A percentile compares a stretch with the other conserved stretches of the same genome.
These are phyloP conservation scores for Mastomys coucha DNA, from an alignment of 2,113 vertebrate species.

Conservation along the genomic window DNA sequence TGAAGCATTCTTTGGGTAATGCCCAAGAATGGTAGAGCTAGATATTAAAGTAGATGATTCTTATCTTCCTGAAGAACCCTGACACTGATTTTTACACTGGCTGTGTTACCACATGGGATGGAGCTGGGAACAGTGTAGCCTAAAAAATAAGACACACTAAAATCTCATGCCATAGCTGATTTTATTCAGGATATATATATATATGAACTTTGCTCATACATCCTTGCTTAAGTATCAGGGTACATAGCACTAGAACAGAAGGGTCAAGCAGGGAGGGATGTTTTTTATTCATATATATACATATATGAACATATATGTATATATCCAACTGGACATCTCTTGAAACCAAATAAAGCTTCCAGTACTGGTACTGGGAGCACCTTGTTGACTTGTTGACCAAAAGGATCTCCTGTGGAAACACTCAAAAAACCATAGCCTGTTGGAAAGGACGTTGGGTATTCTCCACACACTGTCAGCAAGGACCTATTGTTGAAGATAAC, in stretches of 20 bases:
- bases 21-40: background rate
- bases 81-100: background rate
- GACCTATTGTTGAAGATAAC: background rate
- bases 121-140: background rate
- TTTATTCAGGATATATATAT: no score
- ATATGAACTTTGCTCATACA: no score
- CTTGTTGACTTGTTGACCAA: background rate
- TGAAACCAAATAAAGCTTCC: background rate
- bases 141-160: background rate
- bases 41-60: background rate
- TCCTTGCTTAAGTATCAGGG: no score
- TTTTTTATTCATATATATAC: no score
- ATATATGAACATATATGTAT: no score
- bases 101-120: background rate
- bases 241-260: no score
- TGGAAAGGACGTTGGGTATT: background rate
- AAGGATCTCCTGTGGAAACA: background rate
- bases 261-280: no score
- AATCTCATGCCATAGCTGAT: background rate
- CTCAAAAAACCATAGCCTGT: background rate
- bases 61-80: background rate
- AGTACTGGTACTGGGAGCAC: background rate
- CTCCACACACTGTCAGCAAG: background rate
- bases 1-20: background rate
- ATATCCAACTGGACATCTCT: background rate